phyloP scores from a whole-genome alignment of 1,140 invertebrate genomes.

The Homarus americanus region DNA sequence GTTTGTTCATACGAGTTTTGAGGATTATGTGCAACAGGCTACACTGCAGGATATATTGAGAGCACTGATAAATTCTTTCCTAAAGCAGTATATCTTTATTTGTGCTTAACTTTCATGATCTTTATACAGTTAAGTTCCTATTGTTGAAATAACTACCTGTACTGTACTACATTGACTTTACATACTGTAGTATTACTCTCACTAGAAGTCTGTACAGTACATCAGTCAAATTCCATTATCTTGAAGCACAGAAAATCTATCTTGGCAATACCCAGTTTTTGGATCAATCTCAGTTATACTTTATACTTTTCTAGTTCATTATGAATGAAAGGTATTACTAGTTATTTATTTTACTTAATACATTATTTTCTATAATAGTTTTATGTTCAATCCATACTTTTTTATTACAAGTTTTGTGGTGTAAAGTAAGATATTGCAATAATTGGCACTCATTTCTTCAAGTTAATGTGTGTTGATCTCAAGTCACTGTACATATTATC shows the following conservation, averaged over 20 bases:
- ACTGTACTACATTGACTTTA: background rate
- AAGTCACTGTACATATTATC: background rate
- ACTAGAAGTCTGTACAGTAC: background rate
- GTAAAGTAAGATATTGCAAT: background rate
- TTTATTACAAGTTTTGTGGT: background rate
- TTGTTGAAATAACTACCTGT: background rate
- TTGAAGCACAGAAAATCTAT: background rate
- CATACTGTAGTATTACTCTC: background rate
- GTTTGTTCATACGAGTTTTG: background rate
- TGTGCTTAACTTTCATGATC: background rate
- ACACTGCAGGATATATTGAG: background rate
- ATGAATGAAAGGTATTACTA: background rate
- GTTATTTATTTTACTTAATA: conserved; percentile 3
- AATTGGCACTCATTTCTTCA: background rate
- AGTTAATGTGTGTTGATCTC: background rate
- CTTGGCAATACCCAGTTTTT: background rate
- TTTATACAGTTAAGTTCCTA: background rate
- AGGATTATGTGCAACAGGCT: background rate
- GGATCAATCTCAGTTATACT: conserved; percentile 1
- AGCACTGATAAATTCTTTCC: background rate
- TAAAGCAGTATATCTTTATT: background rate
- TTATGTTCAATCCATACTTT: background rate
- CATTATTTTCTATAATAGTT: background rate
- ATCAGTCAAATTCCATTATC: background rate
- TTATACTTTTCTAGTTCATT: background rate